Conservation (phyloP, 2,113 vertebrate genomes). For the Thunnus thynnus region DNA sequence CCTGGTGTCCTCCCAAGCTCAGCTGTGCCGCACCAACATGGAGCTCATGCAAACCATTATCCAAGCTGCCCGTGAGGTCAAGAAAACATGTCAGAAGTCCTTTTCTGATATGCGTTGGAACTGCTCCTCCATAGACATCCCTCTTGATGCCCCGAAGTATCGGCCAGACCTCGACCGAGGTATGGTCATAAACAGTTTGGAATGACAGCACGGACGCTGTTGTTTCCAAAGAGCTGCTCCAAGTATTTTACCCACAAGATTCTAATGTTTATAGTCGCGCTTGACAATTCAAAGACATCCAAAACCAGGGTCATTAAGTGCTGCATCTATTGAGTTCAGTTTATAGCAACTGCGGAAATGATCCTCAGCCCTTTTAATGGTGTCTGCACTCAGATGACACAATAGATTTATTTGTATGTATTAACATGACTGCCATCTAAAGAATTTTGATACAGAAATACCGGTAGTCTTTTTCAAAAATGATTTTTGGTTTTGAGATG, state of each 20-base stretch:
- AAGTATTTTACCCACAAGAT: conserved; percentile 2
- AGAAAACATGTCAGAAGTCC: conserved; percentile 95
- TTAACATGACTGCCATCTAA: neutral
- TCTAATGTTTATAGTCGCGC: conserved; percentile 8
- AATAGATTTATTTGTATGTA: neutral
- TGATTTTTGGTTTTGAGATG: conserved; percentile 36
- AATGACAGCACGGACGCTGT: neutral
- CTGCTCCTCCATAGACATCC: conserved; percentile 94
- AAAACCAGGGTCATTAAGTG: conserved; percentile 20
- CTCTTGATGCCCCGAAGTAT: conserved; percentile 90
- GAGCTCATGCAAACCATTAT: conserved; percentile 97
- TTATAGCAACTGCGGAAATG: conserved; percentile 19
- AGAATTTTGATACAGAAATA: conserved; percentile 8
- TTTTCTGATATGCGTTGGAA: conserved; percentile 98
- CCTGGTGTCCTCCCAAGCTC: conserved; percentile 94
- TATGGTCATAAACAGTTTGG: conserved; percentile 64
- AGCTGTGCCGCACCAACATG: conserved; percentile 97
- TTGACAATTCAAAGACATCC: conserved; percentile 21
- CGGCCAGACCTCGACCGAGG: conserved; percentile 97
- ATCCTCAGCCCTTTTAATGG: neutral
- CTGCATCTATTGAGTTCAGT: conserved; percentile 15
- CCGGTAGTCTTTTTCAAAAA: conserved; percentile 11
- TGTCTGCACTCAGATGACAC: neutral
- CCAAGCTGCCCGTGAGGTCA: conserved; percentile 92
- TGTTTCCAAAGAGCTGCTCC: neutral